Evolutionary conservation across 2,888 invertebrate species (phyloP), one percentile per base, ranked within the genome.

Genomic region (Linyphia triangularis): DNA sequence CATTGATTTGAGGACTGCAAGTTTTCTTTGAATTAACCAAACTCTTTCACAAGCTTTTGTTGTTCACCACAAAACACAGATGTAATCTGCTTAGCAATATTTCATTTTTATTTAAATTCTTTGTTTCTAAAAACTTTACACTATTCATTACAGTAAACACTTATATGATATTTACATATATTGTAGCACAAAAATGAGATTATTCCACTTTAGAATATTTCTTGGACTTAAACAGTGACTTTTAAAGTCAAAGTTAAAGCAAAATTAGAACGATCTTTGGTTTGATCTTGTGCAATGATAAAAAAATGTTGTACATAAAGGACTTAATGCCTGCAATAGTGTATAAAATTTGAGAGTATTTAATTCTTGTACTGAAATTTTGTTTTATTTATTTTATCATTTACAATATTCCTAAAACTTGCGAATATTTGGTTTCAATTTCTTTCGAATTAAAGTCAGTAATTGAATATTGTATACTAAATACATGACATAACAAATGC

Each of bases 401-500:
- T 33, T 33, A 9, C 9, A 9, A 65, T 9, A 33, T 37, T n/a
- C 33, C 33, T 2, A 30, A 16, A 19, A 5, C 13, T 7, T 40
- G 13, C 40, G 7, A 40, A 40, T 40, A 10, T 57, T 57, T 57
- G 16, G 16, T 57, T 7, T 57, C 19, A 30, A 1, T 7, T 67
- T 67, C 33, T 22, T 33, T 67, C n/a, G 37, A 30, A 33, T 30
- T 19, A 5, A 5, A 26, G 2, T 26, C 4, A 22, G 16, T 37
- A 37, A 37, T 63, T 63, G 37, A 77, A 59, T 77, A 59, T 51
- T 59, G 30, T 16, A 69, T 69, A 69, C 22, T 28, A 26, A 51
- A 75, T 33, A 75, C 84, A 84, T 84, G 84, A 84, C 84, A 75
- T 84, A 84, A 84, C 84, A 84, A 84, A 84, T 84, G 84, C 75